phyloP scores from a whole-genome alignment of 2,113 vertebrate genomes.

The Amphiprion ocellaris region DNA sequence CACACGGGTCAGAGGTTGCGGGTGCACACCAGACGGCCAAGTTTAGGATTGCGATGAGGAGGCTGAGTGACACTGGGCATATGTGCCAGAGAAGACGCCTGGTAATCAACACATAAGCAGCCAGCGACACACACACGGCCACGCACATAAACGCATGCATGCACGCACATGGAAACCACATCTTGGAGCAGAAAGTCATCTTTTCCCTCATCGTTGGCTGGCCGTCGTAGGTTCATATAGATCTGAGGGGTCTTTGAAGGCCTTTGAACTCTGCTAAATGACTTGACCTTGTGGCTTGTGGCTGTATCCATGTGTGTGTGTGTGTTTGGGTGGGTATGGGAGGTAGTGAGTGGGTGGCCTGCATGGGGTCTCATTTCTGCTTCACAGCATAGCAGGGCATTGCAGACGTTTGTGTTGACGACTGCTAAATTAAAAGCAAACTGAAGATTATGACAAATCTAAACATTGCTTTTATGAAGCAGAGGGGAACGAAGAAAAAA shows the following conservation, averaged over 20 bases:
- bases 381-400: constrained; percentile 65
- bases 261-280: constrained; percentile 96
- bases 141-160: neutral
- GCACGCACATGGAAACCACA: constrained; percentile 28
- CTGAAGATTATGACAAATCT: constrained; percentile 82
- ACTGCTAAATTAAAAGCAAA: constrained; percentile 82
- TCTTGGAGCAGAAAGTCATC: constrained; percentile 65
- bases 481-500: constrained; percentile 68
- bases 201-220: constrained; percentile 81
- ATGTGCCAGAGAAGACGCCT: constrained; percentile 63
- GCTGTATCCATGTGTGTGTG: constrained; percentile 72
- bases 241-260: constrained; percentile 95
- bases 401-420: constrained; percentile 78
- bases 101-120: constrained; percentile 35
- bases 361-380: constrained; percentile 78
- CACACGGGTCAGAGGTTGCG: constrained; percentile 71
- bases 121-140: neutral
- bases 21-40: constrained; percentile 72
- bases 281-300: constrained; percentile 90
- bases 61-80: constrained; percentile 80
- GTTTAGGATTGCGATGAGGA: constrained; percentile 81
- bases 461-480: constrained; percentile 80
- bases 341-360: constrained; percentile 76
- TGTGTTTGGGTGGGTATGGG: constrained; percentile 75
- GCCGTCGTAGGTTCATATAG: constrained; percentile 93